These are phyloP conservation scores for Lagenorhynchus albirostris DNA, from an alignment of 2,113 vertebrate genomes.

Conservation along the genomic window DNA sequence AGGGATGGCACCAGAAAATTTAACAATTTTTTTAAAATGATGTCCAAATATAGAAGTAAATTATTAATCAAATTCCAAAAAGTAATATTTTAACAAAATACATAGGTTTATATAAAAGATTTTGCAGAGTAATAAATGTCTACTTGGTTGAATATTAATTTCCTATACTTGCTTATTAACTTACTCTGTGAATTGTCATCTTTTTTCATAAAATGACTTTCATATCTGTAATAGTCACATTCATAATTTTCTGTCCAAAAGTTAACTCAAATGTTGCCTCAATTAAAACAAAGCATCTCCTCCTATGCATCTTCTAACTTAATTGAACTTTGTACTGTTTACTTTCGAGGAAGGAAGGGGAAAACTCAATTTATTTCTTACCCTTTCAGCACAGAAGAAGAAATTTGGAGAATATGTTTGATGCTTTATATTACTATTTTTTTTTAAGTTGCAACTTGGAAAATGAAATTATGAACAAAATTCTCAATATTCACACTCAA, in stretches of 20 bases:
- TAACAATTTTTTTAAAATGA: background rate
- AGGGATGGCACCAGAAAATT: background rate
- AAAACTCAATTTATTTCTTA: background rate
- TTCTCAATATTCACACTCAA: background rate
- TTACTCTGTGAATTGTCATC: background rate
- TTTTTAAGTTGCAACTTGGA: background rate
- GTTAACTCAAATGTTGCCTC: background rate
- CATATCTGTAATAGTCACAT: background rate
- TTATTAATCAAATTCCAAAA: background rate
- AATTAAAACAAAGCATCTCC: background rate
- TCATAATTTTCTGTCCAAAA: background rate
- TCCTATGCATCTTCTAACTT: background rate
- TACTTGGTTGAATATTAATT: background rate
- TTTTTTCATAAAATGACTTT: background rate
- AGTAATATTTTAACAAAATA: background rate
- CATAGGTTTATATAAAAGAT: background rate
- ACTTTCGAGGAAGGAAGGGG: background rate
- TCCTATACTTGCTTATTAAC: background rate
- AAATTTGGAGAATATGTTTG: background rate
- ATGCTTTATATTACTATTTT: background rate
- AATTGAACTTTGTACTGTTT: background rate
- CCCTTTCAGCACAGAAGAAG: background rate
- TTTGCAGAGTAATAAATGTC: background rate
- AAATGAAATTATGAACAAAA: constrained; percentile 28
- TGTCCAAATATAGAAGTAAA: background rate